Evolutionary conservation across 2,113 vertebrate species (phyloP).

Genomic region (Elephas maximus): DNA sequence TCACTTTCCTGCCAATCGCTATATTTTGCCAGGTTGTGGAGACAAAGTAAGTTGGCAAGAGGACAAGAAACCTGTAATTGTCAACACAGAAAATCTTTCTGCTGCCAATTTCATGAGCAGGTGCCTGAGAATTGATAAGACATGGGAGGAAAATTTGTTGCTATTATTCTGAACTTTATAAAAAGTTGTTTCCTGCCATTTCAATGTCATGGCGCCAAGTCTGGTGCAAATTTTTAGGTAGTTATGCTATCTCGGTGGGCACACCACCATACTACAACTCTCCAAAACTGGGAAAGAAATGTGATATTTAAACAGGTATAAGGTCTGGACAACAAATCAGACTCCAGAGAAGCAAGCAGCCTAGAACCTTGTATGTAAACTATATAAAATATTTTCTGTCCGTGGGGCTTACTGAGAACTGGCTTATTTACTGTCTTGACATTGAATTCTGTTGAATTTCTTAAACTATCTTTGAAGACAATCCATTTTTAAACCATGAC

Average conservation of each 20-base stretch:
- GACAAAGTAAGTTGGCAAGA: conserved; percentile 80
- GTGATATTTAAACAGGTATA: neutral
- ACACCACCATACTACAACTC: neutral
- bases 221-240: neutral
- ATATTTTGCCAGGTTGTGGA: conserved; percentile 66
- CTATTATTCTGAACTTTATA: conserved; percentile 63
- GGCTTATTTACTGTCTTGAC: neutral
- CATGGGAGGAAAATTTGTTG: conserved; percentile 45
- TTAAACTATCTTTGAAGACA: neutral
- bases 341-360: neutral
- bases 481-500: neutral
- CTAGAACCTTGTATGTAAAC: neutral
- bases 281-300: neutral
- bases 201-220: neutral
- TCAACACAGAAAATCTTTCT: conserved; percentile 45
- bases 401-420: neutral
- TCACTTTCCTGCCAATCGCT: conserved; percentile 74
- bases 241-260: neutral
- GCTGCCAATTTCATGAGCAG: conserved; percentile 77
- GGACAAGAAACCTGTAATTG: conserved; percentile 50
- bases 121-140: conserved; percentile 72
- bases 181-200: conserved; percentile 58
- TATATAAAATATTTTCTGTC: neutral
- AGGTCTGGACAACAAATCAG: neutral
- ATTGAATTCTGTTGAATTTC: neutral